phyloP scores from a whole-genome alignment of 2,888 invertebrate species.

The Tupiocoris notatus region DNA sequence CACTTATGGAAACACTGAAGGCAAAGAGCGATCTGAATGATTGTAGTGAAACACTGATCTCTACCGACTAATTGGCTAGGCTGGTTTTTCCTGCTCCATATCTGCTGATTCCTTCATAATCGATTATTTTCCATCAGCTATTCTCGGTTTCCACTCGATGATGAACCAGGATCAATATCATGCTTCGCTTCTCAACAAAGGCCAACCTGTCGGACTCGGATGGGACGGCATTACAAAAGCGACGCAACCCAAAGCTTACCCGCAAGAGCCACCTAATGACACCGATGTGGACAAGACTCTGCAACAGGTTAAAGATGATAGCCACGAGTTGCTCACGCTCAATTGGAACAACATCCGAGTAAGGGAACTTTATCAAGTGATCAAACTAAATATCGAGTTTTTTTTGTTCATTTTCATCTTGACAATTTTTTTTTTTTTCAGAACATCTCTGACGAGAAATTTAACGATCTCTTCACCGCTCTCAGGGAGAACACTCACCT shows the following conservation, averaged over 20 bases:
- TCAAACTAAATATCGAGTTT: neutral
- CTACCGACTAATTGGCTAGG: no score
- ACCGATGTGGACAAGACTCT: conserved; percentile 94
- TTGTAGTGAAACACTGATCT: no score
- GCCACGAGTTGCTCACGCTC: conserved; percentile 81
- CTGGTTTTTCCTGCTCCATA: neutral
- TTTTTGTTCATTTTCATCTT: neutral
- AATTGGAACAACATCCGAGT: conserved; percentile 99
- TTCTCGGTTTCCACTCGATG: conserved; percentile 99
- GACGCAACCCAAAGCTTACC: conserved; percentile 84
- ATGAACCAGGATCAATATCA: conserved; percentile 99
- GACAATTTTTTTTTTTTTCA: conserved; percentile 56
- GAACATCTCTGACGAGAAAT: conserved; percentile 96
- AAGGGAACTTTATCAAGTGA: conserved; percentile 41
- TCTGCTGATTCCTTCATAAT: neutral
- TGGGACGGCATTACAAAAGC: conserved; percentile 96
- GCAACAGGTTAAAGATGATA: conserved; percentile 84
- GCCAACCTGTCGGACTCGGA: conserved; percentile 83
- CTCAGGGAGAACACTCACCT: conserved; percentile 87
- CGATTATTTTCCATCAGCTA: conserved; percentile 64
- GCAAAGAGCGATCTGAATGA: no score
- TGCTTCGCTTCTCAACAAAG: conserved; percentile 90
- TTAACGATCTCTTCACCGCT: conserved; percentile 83
- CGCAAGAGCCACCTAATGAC: conserved; percentile 93
- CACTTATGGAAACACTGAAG: no score